These are phyloP conservation scores for Copidosoma floridanum DNA, from an alignment of 1,140 invertebrate species.

Conservation along the genomic window DNA sequence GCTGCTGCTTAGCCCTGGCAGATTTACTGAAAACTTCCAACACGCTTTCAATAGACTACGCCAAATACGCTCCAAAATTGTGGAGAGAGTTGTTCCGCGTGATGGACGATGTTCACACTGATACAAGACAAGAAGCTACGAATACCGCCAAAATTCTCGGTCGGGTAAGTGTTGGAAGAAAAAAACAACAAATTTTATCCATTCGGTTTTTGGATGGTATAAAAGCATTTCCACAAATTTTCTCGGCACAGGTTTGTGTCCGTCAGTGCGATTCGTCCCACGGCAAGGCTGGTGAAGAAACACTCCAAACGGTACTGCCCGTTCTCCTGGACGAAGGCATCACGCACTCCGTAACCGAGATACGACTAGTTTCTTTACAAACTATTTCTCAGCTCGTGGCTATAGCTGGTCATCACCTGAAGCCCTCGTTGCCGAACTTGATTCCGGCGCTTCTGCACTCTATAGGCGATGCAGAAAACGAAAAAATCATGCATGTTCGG, in stretches of 20 bases:
- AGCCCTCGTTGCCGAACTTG: conserved; percentile 75
- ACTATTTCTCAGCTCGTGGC: conserved; percentile 82
- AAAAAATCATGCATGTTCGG: conserved; percentile 76
- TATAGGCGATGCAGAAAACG: conserved; percentile 80
- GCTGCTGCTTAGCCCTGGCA: conserved; percentile 81
- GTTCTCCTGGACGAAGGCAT: conserved; percentile 78
- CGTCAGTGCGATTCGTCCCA: conserved; percentile 72
- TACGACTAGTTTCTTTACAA: conserved; percentile 78
- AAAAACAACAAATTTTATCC: not conserved
- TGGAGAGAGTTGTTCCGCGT: conserved; percentile 85
- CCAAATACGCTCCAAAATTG: conserved; percentile 58
- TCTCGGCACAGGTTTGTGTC: conserved; percentile 79
- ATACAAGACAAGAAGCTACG: conserved; percentile 77
- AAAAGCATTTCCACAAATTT: conserved; percentile 27
- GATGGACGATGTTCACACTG: conserved; percentile 92
- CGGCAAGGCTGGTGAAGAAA: conserved; percentile 75
- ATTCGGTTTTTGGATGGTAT: too few species aligned
- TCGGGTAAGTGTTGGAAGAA: conserved; percentile 69
- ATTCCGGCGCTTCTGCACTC: conserved; percentile 82
- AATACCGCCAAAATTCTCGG: conserved; percentile 75
- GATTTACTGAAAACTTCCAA: conserved; percentile 71
- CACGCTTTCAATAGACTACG: conserved; percentile 42
- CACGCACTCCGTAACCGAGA: conserved; percentile 72
- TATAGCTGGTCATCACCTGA: conserved; percentile 73
- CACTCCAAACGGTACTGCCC: conserved; percentile 76